Conservation (phyloP, 2,797 vertebrate species). For the Alouatta caraya region DNA sequence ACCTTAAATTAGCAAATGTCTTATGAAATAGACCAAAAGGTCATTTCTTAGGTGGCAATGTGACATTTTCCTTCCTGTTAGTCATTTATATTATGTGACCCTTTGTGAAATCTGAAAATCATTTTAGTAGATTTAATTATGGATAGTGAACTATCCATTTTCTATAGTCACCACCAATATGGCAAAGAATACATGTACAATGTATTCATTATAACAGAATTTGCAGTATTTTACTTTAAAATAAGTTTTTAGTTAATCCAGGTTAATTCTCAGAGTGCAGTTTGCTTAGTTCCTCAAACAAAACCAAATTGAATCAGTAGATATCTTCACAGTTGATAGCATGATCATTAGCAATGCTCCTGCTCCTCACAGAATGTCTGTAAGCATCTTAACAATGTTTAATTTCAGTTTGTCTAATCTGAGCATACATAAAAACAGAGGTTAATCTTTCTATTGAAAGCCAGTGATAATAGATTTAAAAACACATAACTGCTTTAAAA, state of each 20-base stretch:
- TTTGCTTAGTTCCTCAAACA: background rate
- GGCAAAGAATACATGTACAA: background rate
- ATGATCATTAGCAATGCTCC: background rate
- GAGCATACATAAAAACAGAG: background rate
- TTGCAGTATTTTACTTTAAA: background rate
- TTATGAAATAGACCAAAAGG: conserved; percentile 47
- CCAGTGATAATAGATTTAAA: background rate
- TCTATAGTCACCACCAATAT: background rate
- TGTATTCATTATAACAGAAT: background rate
- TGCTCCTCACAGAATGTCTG: background rate
- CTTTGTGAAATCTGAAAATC: background rate
- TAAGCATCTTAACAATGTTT: background rate
- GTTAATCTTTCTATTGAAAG: background rate
- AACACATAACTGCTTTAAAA: background rate
- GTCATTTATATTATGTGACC: background rate
- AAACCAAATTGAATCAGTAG: background rate
- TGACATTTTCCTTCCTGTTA: background rate
- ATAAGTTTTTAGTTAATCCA: background rate
- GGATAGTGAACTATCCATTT: background rate
- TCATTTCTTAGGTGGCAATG: conserved; percentile 27
- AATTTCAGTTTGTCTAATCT: background rate
- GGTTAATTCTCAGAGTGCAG: background rate
- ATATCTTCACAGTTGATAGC: conserved; percentile 28
- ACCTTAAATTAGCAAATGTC: conserved; percentile 48
- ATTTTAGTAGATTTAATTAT: background rate